Conservation (phyloP, 2,888 invertebrate genomes). For the Hemaris fuciformis region DNA sequence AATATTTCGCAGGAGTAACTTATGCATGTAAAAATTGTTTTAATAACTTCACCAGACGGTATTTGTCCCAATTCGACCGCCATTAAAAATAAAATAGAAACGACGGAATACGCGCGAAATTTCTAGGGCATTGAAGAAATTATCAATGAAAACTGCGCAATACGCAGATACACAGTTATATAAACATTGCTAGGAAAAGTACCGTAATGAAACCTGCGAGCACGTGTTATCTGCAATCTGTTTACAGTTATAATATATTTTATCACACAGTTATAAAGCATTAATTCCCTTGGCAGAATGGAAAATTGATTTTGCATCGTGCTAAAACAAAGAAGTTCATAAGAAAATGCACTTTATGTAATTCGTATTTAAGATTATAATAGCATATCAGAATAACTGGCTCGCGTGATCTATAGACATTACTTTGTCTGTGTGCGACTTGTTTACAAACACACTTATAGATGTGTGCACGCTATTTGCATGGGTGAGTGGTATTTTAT, state of each 20-base stretch:
- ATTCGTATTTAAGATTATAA: no score
- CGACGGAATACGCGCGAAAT: background rate
- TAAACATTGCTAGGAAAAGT: conserved; percentile 1
- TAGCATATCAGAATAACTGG: background rate
- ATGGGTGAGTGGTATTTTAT: background rate
- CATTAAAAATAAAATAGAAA: background rate
- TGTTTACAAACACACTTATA: background rate
- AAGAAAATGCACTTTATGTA: background rate
- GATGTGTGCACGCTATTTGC: background rate
- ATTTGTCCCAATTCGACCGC: no score
- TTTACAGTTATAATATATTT: background rate
- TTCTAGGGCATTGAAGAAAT: background rate
- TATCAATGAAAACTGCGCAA: conserved; percentile 9
- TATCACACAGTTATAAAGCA: background rate
- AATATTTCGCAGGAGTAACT: no score
- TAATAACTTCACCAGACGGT: no score
- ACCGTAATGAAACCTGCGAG: conserved; percentile 2
- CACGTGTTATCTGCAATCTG: background rate
- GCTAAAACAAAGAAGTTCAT: background rate
- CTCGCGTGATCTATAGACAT: background rate
- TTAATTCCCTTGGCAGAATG: background rate
- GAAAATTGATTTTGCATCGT: background rate
- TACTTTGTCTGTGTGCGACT: background rate
- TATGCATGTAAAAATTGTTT: no score
- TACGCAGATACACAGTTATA: background rate